Base-by-base conservation (phyloP, 64 coral and sea anemone genomes). In the Actinia tenebrosa region DNA sequence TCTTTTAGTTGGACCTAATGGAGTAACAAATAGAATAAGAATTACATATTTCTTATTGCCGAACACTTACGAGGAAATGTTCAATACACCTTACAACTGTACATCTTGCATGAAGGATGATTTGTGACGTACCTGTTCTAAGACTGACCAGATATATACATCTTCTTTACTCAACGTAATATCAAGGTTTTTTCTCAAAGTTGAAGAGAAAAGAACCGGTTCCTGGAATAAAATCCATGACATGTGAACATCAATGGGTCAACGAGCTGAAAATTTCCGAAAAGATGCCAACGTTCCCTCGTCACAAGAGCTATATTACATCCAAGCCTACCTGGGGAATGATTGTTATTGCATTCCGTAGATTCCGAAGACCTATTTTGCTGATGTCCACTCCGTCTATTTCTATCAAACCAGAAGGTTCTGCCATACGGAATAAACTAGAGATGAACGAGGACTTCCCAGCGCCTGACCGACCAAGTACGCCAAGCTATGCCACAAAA, bases 371-470 rank as follows among this genome's bases (percentile, higher is more conserved):
- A 77, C 88, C 85, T 15, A 91, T 84, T 63, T 86, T 60, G 3
- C 30, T 43, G 78, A 91, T 91, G 60, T 91, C 78, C 8, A 91
- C 50, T 61, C 85, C 84, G 30, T 91, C 89, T 52, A 91, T 94
- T 77, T 72, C 60, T 16, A 89, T 82, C 64, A 16, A 81, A 10
- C 92, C 92, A 45, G 42, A 64, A 15, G 88, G 84, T 87, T 94
- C 92, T 75, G 92, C 75, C 78, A 94, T 85, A 45, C 92, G 88
- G 44, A 94, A 94, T 56, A 94, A 63, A 71, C 84, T 87, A 56
- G 92, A 80, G 11, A 94, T 55, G n/a, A 94, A 84, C 17, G 92
- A 94, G 19, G 92, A 94, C 82, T 94, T 94, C 17, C 92, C 92
- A 56, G 92, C 92, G 53, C 92, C 92, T 20, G 92, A 89, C 10